These are phyloP conservation scores for Odocoileus hemionus DNA, from an alignment of 2,113 vertebrate species.

Conservation along the genomic window DNA sequence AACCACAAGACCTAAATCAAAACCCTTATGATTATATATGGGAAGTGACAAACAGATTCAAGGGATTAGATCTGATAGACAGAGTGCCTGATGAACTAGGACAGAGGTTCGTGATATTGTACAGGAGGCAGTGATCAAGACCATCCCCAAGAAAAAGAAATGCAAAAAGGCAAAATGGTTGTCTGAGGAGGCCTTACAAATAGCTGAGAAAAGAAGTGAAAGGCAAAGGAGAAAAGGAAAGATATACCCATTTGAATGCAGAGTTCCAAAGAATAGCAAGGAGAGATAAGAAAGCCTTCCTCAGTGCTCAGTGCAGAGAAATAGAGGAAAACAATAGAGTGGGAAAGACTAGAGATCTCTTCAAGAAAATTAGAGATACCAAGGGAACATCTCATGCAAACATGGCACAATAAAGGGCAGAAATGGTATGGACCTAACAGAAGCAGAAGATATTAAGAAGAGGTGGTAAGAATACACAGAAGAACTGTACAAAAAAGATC, in stretches of 20 bases:
- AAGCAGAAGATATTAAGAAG: no score
- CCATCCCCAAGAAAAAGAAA: neutral
- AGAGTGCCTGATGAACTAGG: neutral
- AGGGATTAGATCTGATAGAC: neutral
- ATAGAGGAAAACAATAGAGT: neutral
- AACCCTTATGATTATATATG: neutral
- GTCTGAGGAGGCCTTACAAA: neutral
- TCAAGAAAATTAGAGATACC: neutral
- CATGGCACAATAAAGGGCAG: neutral
- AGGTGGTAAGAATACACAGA: neutral
- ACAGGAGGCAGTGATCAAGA: neutral
- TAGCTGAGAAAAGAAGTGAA: neutral
- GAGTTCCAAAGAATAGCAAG: neutral
- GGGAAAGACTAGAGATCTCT: neutral
- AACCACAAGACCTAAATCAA: neutral
- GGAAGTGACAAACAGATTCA: neutral
- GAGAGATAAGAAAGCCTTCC: neutral
- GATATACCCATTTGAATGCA: neutral
- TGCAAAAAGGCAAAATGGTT: neutral
- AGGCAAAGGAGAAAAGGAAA: neutral
- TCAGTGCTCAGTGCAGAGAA: neutral
- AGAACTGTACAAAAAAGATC: neutral
- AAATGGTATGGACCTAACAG: neutral
- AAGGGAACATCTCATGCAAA: neutral
- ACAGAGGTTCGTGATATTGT: neutral